A percentile compares a stretch with the other conserved stretches of the same genome.
phyloP scores from a whole-genome alignment of 2,888 invertebrate genomes.

The Stratiomys singularior region DNA sequence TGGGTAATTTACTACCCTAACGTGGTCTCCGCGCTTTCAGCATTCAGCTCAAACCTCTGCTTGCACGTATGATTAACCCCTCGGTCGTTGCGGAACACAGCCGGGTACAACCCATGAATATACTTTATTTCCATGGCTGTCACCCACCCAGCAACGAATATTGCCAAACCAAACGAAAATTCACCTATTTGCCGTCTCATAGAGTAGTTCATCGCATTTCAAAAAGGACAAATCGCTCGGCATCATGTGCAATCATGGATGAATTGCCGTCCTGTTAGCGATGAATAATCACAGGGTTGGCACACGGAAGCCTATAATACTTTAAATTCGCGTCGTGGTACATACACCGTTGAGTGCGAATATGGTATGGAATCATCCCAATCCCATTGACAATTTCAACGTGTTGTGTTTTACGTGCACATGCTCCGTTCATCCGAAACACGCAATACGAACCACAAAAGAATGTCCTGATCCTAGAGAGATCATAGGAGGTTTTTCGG shows the following conservation, averaged over 20 bases:
- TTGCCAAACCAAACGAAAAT: neutral
- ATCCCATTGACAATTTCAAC: constrained; percentile 25
- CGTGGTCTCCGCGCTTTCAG: constrained; percentile 2
- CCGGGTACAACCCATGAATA: neutral
- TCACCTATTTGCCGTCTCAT: neutral
- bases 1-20: constrained; percentile 39
- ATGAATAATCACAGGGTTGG: constrained; percentile 35
- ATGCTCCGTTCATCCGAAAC: constrained; percentile 32
- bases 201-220: constrained; percentile 17
- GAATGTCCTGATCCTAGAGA: constrained; percentile 29
- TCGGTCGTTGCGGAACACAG: neutral
- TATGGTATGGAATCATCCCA: constrained; percentile 31
- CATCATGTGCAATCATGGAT: constrained; percentile 44
- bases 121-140: neutral
- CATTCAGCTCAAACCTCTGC: too few species aligned
- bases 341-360: constrained; percentile 17
- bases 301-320: neutral
- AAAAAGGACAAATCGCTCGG: constrained; percentile 37
- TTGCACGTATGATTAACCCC: too few species aligned
- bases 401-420: constrained; percentile 26
- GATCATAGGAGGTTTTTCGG: constrained; percentile 41
- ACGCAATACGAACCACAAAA: constrained; percentile 13
- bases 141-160: neutral
- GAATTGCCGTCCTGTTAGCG: constrained; percentile 27
- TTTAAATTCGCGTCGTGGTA: too few species aligned